phyloP scores from a whole-genome alignment of 2,113 vertebrate genomes.

The Boulengeromyrus knoepffleri region DNA sequence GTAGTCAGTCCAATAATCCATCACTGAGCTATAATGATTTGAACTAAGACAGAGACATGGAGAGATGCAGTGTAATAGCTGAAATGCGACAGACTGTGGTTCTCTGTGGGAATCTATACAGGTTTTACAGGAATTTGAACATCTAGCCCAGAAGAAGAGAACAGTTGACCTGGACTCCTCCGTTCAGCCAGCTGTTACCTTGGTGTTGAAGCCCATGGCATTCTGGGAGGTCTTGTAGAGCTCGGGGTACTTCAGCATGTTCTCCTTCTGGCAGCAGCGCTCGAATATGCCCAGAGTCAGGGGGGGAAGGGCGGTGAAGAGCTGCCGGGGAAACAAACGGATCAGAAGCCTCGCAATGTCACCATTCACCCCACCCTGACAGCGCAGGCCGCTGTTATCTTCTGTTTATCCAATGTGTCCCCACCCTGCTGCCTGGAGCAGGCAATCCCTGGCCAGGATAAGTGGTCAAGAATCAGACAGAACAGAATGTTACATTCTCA shows the following conservation, averaged over 20 bases:
- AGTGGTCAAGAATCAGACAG: neutral
- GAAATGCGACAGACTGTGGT: neutral
- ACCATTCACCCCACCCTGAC: neutral
- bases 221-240: constrained; percentile 97
- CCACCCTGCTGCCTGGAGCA: neutral
- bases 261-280: constrained; percentile 90
- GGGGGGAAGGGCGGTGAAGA: constrained; percentile 95
- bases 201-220: constrained; percentile 94
- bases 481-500: neutral
- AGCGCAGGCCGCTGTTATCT: neutral
- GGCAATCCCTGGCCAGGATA: neutral
- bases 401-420: neutral
- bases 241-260: constrained; percentile 97
- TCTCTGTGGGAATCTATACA: neutral
- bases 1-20: neutral
- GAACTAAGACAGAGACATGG: neutral
- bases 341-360: neutral
- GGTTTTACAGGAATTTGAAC: neutral
- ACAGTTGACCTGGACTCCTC: constrained; percentile 32
- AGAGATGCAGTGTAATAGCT: neutral
- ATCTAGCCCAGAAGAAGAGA: neutral
- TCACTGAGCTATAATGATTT: neutral
- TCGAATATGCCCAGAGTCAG: constrained; percentile 97
- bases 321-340: constrained; percentile 47
- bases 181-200: constrained; percentile 61